These are phyloP conservation scores for Pyrgus malvae DNA, from an alignment of 2,888 invertebrate genomes.

Conservation along the genomic window DNA sequence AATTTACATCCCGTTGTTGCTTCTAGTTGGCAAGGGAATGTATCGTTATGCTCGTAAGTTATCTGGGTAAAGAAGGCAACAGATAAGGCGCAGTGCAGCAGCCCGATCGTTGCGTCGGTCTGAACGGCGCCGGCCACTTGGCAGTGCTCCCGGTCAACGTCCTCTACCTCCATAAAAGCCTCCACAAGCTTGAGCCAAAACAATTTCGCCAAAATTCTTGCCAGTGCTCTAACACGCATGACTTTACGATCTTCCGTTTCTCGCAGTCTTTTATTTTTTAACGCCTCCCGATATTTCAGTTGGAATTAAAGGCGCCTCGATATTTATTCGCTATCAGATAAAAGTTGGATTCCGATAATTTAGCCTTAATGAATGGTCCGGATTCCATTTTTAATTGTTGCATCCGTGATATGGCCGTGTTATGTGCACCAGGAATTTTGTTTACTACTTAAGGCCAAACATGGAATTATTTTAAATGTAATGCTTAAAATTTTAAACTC, in stretches of 20 bases:
- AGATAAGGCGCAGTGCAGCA: constrained; percentile 76
- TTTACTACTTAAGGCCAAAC: not conserved
- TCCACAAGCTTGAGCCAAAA: constrained; percentile 69
- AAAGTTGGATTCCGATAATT: constrained; percentile 33
- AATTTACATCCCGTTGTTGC: constrained; percentile 36
- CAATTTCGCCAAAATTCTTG: constrained; percentile 78
- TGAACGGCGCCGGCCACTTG: constrained; percentile 76
- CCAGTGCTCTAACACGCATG: constrained; percentile 72
- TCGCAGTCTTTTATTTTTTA: constrained; percentile 59
- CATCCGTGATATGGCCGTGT: not conserved
- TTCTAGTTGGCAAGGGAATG: constrained; percentile 66
- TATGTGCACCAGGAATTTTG: not conserved
- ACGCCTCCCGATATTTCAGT: constrained; percentile 55
- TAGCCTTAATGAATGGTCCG: constrained; percentile 8
- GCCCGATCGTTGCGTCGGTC: constrained; percentile 71
- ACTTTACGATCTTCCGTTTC: constrained; percentile 68
- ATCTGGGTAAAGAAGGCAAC: constrained; percentile 54
- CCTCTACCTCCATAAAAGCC: constrained; percentile 73
- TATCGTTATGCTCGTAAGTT: constrained; percentile 60
- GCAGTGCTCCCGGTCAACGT: constrained; percentile 76
- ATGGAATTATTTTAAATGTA: too few relatives aligned
- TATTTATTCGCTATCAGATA: constrained; percentile 52
- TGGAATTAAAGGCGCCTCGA: constrained; percentile 56
- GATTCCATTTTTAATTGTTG: not conserved
- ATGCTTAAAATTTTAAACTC: too few relatives aligned